A percentile compares a stretch with the other conserved stretches of the same genome.
phyloP scores from a whole-genome alignment of 2,888 invertebrate species.

The Drosophila macrospina region DNA sequence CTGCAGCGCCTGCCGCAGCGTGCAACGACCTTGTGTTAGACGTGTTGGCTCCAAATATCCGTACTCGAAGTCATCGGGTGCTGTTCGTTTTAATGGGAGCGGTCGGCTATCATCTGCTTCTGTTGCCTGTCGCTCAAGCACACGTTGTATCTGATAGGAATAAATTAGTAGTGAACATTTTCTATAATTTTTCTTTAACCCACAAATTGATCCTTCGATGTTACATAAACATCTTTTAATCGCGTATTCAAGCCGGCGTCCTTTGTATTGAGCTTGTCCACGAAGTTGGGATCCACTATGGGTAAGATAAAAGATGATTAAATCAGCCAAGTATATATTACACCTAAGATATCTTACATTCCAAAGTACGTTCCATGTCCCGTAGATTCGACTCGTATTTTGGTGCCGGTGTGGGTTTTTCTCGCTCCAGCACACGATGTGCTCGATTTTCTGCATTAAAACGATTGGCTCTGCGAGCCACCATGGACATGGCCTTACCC shows the following conservation, averaged over 20 bases:
- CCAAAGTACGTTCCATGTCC: constrained; percentile 88
- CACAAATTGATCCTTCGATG: constrained; percentile 87
- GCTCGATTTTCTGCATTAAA: constrained; percentile 92
- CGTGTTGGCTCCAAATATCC: constrained; percentile 89
- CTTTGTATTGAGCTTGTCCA: constrained; percentile 88
- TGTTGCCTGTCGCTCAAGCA: constrained; percentile 62
- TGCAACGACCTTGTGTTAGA: constrained; percentile 88
- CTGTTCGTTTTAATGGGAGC: constrained; percentile 87
- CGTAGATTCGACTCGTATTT: constrained; percentile 87
- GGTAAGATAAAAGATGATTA: neutral
- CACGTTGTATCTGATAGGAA: constrained; percentile 77
- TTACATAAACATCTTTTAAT: constrained; percentile 91
- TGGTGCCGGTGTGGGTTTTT: constrained; percentile 90
- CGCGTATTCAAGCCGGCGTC: constrained; percentile 88
- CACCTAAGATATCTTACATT: constrained; percentile 81
- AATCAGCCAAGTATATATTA: neutral
- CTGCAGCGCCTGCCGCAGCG: constrained; percentile 88
- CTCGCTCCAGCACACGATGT: constrained; percentile 89
- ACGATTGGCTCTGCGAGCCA: constrained; percentile 88
- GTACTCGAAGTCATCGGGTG: constrained; percentile 87
- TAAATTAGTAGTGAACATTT: neutral
- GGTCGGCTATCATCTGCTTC: constrained; percentile 82
- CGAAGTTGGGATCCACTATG: constrained; percentile 87
- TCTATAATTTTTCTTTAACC: constrained; percentile 74
- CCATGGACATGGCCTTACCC: constrained; percentile 89